Evolutionary conservation across 2,888 invertebrate genomes (phyloP), one percentile per base, ranked within the genome.

Genomic region (Terebella lapidaria): DNA sequence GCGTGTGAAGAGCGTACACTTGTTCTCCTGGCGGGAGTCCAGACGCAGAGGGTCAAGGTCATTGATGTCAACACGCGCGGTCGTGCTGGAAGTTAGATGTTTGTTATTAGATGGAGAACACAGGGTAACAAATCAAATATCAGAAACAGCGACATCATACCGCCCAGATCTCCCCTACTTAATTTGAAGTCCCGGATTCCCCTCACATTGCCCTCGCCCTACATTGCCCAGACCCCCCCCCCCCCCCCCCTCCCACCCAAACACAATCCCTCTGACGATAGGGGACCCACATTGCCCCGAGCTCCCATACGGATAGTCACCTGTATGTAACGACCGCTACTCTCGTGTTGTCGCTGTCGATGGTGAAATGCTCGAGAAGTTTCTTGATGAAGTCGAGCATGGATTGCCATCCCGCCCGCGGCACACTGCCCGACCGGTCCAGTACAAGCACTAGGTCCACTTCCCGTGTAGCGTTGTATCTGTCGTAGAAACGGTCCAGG

Each of bases 391-490:
- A 72, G n/a, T 62, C 58, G 4, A 70, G 25, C 58, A 68, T 67
- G 45, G 68, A 59, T 26, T 57, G 46, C 72, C 72, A 72, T 26
- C 69, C 69, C 35, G 58, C 42, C 1, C 27, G 27, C 0, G 66
- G 60, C 22, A 71, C 67, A 54, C 66, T 67, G 15, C 67, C 67
- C 10, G 70, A 70, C 22, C 69, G 56, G 58, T 72, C 72, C 20
- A 72, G 62, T 10, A 72, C 61, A 54, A 71, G 71, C 2, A 72
- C 65, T 2, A 72, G 62, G 53, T 72, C 72, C n/a, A 64, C 64
- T 30, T 58, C 45, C 5, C n/a, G 66, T 5, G 53, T 53, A 28
- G 53, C 53, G 29, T 53, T 53, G 53, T 53, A 53, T 25, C 53
- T 5, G 29, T 10, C 4, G 53, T 53, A 53, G 28, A 53, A 53